phyloP scores from a whole-genome alignment of 1,140 invertebrate genomes.

The Dendroctonus ponderosae region DNA sequence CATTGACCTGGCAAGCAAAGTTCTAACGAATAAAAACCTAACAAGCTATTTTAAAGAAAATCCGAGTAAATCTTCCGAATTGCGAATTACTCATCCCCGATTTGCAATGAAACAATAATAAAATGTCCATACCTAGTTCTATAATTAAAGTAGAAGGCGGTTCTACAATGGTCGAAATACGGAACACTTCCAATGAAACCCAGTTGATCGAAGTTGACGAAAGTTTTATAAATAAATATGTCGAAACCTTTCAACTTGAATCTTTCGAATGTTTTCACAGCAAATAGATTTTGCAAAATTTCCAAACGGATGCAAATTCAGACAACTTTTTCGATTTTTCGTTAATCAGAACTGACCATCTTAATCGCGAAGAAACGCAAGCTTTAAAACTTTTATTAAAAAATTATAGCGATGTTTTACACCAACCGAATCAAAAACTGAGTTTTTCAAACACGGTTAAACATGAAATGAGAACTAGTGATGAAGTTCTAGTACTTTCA shows the following conservation, averaged over 20 bases:
- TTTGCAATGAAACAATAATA: neutral
- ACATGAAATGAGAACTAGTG: conserved; percentile 26
- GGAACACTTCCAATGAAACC: conserved; percentile 1
- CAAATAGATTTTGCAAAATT: neutral
- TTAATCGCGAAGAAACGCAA: conserved; percentile 30
- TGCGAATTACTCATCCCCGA: conserved; percentile 7
- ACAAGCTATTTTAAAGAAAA: conserved; percentile 29
- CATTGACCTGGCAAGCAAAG: conserved; percentile 31
- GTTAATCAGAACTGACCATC: conserved; percentile 23
- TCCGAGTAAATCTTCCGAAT: conserved; percentile 4
- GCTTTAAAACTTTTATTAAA: conserved; percentile 9
- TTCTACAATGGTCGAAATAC: neutral
- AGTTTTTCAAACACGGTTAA: conserved; percentile 22
- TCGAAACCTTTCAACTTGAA: neutral
- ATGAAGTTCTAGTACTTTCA: conserved; percentile 18
- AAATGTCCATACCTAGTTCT: neutral
- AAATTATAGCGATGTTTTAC: conserved; percentile 21
- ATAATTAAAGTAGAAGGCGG: conserved; percentile 11
- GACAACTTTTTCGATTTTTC: conserved; percentile 6
- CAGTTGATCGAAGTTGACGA: neutral
- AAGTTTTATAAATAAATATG: neutral
- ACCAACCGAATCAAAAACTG: conserved; percentile 18
- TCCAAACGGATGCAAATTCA: neutral
- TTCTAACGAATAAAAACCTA: conserved; percentile 14
- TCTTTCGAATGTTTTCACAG: neutral